Percentiles rank a stretch among this genome's conserved stretches.
phyloP scores from a whole-genome alignment of 1,140 invertebrate species.

The Drosophila hydei region DNA sequence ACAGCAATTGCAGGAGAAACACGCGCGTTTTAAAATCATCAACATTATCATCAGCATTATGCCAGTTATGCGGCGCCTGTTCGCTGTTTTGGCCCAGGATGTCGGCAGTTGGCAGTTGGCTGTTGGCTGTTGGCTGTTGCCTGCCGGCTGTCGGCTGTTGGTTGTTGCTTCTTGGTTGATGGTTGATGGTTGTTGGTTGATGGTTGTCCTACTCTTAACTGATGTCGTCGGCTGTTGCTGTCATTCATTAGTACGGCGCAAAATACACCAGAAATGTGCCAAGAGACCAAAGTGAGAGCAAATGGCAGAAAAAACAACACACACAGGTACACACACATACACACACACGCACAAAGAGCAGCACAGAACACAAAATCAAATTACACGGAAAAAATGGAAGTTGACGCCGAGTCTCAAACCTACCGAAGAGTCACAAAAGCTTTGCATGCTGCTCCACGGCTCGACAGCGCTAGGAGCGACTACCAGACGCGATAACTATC shows the following conservation, averaged over 20 bases:
- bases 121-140: not conserved
- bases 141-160: too few species aligned
- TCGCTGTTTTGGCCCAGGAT: conserved; percentile 2
- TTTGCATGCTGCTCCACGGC: conserved; percentile 55
- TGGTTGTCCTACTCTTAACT: conserved; percentile 23
- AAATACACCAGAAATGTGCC: conserved; percentile 67
- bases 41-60: conserved; percentile 81
- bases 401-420: conserved; percentile 44
- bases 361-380: conserved; percentile 74
- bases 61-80: conserved; percentile 67
- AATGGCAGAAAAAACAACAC: conserved; percentile 19
- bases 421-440: conserved; percentile 35
- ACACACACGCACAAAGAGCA: conserved; percentile 20
- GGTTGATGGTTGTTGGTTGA: not conserved
- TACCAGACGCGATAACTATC: conserved; percentile 37
- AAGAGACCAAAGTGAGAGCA: conserved; percentile 32
- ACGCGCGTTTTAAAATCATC: conserved; percentile 79
- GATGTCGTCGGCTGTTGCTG: conserved; percentile 59
- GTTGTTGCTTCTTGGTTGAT: not conserved
- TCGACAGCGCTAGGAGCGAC: conserved; percentile 34
- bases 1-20: conserved; percentile 74
- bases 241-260: conserved; percentile 74
- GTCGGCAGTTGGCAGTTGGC: conserved; percentile 19
- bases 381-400: conserved; percentile 60
- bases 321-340: not conserved